Percentiles rank a stretch among this genome's conserved stretches.
Evolutionary conservation across 2,113 vertebrate species (phyloP).

Genomic region (Spea bombifrons): DNA sequence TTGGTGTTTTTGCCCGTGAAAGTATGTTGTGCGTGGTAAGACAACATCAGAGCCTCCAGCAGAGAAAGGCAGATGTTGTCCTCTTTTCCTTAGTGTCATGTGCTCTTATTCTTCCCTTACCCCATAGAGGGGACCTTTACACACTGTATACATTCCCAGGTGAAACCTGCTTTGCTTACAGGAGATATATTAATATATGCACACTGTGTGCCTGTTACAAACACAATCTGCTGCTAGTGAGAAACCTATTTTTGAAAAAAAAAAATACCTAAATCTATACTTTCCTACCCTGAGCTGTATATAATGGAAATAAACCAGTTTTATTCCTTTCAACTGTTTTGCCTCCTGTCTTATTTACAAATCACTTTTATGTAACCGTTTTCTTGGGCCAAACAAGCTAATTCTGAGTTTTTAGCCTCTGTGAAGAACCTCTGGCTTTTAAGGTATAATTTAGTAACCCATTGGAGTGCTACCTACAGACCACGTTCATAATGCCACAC

Average conservation of each 20-base stretch:
- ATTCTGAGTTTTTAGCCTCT: too few relatives aligned
- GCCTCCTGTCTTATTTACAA: not conserved
- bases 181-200: not conserved
- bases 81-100: not conserved
- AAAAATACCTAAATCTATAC: not conserved
- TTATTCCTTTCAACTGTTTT: not conserved
- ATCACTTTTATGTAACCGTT: too few relatives aligned
- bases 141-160: not conserved
- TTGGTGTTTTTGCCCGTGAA: too few relatives aligned
- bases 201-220: constrained; percentile 51
- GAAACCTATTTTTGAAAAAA: not conserved
- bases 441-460: too few relatives aligned
- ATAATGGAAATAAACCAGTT: constrained; percentile 67
- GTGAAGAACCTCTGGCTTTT: too few relatives aligned
- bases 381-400: too few relatives aligned
- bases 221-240: constrained; percentile 22
- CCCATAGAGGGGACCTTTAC: not conserved
- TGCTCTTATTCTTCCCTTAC: too few relatives aligned
- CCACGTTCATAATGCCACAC: too few relatives aligned
- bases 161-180: constrained; percentile 7
- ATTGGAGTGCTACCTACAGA: too few relatives aligned
- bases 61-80: too few relatives aligned
- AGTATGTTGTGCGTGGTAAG: too few relatives aligned
- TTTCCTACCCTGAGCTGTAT: constrained; percentile 53
- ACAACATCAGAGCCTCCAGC: too few relatives aligned